Base-by-base conservation (phyloP, 2,888 invertebrate species). In the Exephanes ischioxanthus region DNA sequence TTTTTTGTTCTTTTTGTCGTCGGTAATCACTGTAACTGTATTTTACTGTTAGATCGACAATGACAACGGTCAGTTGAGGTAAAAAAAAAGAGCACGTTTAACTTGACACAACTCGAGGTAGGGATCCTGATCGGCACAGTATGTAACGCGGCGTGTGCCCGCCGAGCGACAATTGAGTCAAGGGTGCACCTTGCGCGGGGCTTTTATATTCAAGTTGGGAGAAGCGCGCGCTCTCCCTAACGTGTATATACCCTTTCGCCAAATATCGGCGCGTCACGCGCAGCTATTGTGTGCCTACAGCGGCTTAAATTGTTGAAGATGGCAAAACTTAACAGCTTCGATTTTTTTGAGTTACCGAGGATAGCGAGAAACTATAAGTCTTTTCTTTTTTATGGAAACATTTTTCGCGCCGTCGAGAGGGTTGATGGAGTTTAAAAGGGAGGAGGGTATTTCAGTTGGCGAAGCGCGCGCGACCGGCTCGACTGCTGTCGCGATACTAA, bases 131-230 rank as follows among this genome's bases (percentile, higher is more conserved):
- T 58, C 26, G 14, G 58, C 58, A 45, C 16, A 9, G 73, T 37
- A 3, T 45, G 77, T 51, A 72, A 51, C 76, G 80, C 71, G 55
- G 45, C 53, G 84, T 72, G 55, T 67, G 76, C 80, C 48, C 76
- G 80, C 66, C 80, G 66, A 76, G 63, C 80, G 80, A 48, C 75
- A 80, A 84, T 72, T 84, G 84, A 80, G 71, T 80, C 80, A 72
- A 80, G 84, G 80, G 84, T 84, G 80, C 76, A 77, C 71, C 84
- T 76, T 76, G 80, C 76, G 71, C 84, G 80, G 48, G 53, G 66
- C 71, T 84, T 80, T 77, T 77, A 80, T 73, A 79, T 77, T 58
- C 61, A 75, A 51, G 71, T 72, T 80, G 80, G 51, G 63, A 55
- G 76, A 84, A 71, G 71, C 72, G 78, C 72, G 72, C 26, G 68